Conservation (phyloP, 2,888 invertebrate species). For the Dicycla oo region DNA sequence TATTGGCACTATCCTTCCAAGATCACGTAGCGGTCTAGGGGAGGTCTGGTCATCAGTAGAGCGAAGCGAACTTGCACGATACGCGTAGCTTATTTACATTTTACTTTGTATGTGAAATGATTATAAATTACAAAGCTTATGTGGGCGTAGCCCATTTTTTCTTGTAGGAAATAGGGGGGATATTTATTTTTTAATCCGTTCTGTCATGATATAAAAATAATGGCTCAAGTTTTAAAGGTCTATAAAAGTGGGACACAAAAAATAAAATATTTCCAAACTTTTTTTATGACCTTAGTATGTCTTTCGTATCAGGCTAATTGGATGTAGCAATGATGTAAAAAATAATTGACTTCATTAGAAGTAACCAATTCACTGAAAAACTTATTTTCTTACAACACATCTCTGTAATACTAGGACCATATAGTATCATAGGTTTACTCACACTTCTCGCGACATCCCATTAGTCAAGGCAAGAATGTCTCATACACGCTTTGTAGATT, state of each 20-base stretch:
- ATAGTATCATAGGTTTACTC: background rate
- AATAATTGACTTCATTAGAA: background rate
- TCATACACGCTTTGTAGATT: slow-evolving; percentile 9
- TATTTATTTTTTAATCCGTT: background rate
- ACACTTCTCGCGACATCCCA: background rate
- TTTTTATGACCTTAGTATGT: background rate
- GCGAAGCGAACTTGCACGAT: slow-evolving; percentile 47
- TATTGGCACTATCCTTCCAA: slow-evolving; percentile 45
- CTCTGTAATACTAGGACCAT: background rate
- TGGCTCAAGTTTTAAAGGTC: background rate
- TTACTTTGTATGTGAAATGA: slow-evolving; percentile 43
- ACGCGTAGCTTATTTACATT: slow-evolving; percentile 45
- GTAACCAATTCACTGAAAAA: background rate
- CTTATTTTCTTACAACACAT: background rate
- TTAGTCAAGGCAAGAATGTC: slow-evolving; percentile 1
- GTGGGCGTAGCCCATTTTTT: slow-evolving; percentile 39
- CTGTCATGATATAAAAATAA: background rate
- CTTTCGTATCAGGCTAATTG: background rate
- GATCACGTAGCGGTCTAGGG: slow-evolving; percentile 39
- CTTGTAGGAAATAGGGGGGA: background rate
- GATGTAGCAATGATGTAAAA: background rate
- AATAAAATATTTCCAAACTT: background rate
- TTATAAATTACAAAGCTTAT: slow-evolving; percentile 29
- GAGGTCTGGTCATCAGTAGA: slow-evolving; percentile 41
- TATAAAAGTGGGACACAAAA: background rate